Conservation (phyloP, 2,888 invertebrate species). For the Chrysolina haemoptera region DNA sequence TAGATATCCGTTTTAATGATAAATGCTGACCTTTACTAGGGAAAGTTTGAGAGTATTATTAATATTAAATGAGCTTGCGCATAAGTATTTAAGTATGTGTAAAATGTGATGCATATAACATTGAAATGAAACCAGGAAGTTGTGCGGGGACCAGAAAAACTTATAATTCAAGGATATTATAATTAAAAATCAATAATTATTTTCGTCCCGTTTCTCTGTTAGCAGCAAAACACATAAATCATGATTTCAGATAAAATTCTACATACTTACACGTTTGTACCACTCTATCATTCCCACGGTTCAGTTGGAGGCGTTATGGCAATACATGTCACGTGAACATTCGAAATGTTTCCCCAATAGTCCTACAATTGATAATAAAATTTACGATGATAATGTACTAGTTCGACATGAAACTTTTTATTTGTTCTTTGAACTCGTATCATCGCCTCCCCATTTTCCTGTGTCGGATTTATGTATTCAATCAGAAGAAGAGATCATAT, state of each 20-base stretch:
- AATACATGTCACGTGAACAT: neutral
- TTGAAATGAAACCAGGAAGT: neutral
- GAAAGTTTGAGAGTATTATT: neutral
- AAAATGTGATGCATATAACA: neutral
- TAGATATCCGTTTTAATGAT: neutral
- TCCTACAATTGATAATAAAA: too few species aligned
- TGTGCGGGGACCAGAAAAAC: neutral
- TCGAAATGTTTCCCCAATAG: neutral
- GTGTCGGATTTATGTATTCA: too few species aligned
- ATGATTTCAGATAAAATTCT: constrained; percentile 12
- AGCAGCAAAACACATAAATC: constrained; percentile 7
- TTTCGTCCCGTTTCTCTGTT: neutral
- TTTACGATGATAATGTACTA: too few species aligned
- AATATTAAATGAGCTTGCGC: neutral
- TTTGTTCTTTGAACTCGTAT: too few species aligned
- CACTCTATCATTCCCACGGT: neutral
- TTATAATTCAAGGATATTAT: neutral
- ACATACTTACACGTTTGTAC: constrained; percentile 10
- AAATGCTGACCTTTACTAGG: neutral
- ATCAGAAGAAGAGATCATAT: too few species aligned
- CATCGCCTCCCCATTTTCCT: too few species aligned
- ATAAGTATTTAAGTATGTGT: neutral
- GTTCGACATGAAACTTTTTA: too few species aligned
- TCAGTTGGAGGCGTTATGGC: neutral
- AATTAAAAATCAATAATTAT: constrained; percentile 13